These are phyloP conservation scores for Ectropis crepuscularia DNA, from an alignment of 2,888 invertebrate species.

Conservation along the genomic window DNA sequence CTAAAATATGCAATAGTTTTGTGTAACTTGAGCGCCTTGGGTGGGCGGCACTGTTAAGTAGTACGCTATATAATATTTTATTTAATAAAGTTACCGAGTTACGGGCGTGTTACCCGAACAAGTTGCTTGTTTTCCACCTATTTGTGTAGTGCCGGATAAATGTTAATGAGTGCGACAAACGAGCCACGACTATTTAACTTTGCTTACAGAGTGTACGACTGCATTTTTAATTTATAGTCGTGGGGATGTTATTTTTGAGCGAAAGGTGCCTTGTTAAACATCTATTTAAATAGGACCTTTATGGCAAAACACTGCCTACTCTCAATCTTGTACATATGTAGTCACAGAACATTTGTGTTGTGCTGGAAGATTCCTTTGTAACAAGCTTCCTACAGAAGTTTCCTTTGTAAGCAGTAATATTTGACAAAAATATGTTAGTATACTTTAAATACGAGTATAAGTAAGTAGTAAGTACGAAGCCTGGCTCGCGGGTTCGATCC, in stretches of 20 bases:
- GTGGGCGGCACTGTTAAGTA: constrained; percentile 67
- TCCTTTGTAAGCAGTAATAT: too few relatives aligned
- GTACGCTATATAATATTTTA: constrained; percentile 74
- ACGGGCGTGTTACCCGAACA: constrained; percentile 64
- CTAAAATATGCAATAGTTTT: constrained; percentile 83
- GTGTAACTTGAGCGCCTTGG: constrained; percentile 79
- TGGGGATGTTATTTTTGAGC: constrained; percentile 19
- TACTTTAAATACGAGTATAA: too few relatives aligned
- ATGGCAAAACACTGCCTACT: constrained; percentile 1
- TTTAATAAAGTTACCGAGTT: constrained; percentile 73
- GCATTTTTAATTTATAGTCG: constrained; percentile 61
- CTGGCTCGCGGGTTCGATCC: too few relatives aligned
- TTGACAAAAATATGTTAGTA: too few relatives aligned
- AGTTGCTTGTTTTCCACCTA: constrained; percentile 66
- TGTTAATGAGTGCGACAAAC: constrained; percentile 68
- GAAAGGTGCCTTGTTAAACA: constrained; percentile 1
- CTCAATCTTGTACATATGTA: background rate
- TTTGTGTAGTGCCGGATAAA: constrained; percentile 63
- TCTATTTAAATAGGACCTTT: constrained; percentile 8
- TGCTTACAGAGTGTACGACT: constrained; percentile 53
- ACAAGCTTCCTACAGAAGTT: too few relatives aligned
- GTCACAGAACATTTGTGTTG: too few relatives aligned
- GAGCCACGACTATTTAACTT: constrained; percentile 60
- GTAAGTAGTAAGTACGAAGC: too few relatives aligned
- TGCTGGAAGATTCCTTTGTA: too few relatives aligned